Conservation (phyloP, 2,888 invertebrate genomes). For the Geotrupes spiniger region DNA sequence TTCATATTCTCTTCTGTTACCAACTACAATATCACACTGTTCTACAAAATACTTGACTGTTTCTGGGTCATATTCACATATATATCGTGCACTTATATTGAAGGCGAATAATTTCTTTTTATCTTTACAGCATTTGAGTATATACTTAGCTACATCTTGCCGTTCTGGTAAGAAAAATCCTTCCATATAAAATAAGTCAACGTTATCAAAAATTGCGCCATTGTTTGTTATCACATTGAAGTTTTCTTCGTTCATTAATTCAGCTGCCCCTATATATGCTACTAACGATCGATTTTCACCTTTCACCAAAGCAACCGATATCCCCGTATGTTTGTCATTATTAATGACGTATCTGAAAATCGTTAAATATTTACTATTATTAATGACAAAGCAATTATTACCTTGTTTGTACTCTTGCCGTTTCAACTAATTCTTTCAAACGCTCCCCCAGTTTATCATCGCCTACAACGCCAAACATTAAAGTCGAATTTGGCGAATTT, state of each 20-base stretch:
- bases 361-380: no score
- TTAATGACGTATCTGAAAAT: constrained; percentile 24
- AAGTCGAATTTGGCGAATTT: constrained; percentile 30
- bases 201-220: constrained; percentile 31
- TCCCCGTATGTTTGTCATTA: constrained; percentile 50
- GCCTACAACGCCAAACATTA: constrained; percentile 56
- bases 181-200: constrained; percentile 54
- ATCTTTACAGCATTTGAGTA: constrained; percentile 48
- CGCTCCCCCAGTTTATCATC: constrained; percentile 50
- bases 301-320: constrained; percentile 53
- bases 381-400: constrained; percentile 31
- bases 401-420: constrained; percentile 49
- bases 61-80: constrained; percentile 49
- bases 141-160: constrained; percentile 47
- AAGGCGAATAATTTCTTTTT: constrained; percentile 50
- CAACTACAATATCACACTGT: constrained; percentile 55
- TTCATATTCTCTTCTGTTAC: constrained; percentile 56
- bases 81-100: constrained; percentile 57
- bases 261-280: constrained; percentile 58
- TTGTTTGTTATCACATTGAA: constrained; percentile 32
- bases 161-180: constrained; percentile 59
- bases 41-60: constrained; percentile 49
- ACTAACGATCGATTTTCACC: constrained; percentile 51
- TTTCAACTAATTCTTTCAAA: constrained; percentile 45
- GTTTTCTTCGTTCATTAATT: constrained; percentile 44